A percentile compares a stretch with the other conserved stretches of the same genome.
Evolutionary conservation across 2,113 vertebrate species (phyloP).

Genomic region (Anser brachyrhynchus): DNA sequence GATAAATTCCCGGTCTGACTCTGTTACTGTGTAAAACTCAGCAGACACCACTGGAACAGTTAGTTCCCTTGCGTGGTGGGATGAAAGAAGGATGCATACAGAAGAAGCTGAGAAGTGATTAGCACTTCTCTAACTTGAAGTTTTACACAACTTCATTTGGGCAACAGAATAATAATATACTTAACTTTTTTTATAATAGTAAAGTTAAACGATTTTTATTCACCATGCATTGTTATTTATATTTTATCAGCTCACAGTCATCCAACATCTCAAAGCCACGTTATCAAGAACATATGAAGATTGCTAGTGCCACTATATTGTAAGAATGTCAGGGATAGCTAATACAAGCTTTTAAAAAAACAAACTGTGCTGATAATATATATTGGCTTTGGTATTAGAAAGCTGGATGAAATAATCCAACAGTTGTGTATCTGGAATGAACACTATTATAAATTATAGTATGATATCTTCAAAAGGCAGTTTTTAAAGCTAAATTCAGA

Average conservation of each 20-base stretch:
- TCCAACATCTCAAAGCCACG: not conserved
- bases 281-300: not conserved
- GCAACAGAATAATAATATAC: not conserved
- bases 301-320: not conserved
- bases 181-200: not conserved
- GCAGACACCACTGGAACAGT: not conserved
- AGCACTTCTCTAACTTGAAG: not conserved
- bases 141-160: not conserved
- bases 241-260: not conserved
- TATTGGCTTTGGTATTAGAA: not conserved
- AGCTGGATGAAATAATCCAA: not conserved
- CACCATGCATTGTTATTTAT: not conserved
- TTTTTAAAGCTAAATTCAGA: slow-evolving; percentile 33
- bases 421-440: not conserved
- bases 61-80: not conserved
- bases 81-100: not conserved
- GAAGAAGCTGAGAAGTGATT: not conserved
- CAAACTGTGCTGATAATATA: not conserved
- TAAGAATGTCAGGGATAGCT: not conserved
- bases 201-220: not conserved
- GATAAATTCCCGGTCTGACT: not conserved
- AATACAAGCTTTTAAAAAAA: not conserved
- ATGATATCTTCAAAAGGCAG: not conserved
- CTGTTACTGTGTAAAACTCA: rapidly evolving
- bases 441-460: not conserved